A percentile compares a stretch with the other conserved stretches of the same genome.
Conservation (phyloP, 2,888 invertebrate genomes). For the Darwinula stevensoni region DNA sequence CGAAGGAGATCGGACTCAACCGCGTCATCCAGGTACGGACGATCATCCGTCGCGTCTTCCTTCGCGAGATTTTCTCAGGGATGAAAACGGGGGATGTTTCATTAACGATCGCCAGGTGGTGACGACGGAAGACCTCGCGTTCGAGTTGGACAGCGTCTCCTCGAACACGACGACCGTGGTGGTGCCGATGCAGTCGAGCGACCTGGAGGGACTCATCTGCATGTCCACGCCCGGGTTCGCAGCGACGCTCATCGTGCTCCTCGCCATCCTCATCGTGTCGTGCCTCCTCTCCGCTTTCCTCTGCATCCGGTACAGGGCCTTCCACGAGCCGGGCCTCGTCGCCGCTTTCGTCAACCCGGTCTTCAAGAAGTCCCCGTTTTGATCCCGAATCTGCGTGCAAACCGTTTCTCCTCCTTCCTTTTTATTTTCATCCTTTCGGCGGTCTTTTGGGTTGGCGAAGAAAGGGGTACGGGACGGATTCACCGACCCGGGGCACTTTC, state of each 20-base stretch:
- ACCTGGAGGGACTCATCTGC: slow-evolving; percentile 35
- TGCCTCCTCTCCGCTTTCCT: slow-evolving; percentile 59
- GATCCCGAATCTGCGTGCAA: too few species aligned
- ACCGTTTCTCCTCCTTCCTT: too few species aligned
- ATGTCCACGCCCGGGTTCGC: slow-evolving; percentile 86
- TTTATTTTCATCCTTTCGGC: too few species aligned
- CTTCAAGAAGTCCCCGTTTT: neutral
- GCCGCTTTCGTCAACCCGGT: neutral
- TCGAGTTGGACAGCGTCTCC: slow-evolving; percentile 35
- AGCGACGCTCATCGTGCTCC: slow-evolving; percentile 46
- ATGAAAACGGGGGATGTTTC: slow-evolving; percentile 7
- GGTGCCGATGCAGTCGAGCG: slow-evolving; percentile 30
- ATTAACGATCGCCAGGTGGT: too few species aligned
- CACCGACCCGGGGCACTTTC: too few species aligned
- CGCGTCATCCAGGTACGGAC: slow-evolving; percentile 60
- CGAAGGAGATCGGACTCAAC: slow-evolving; percentile 55
- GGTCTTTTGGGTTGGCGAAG: too few species aligned
- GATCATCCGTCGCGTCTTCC: slow-evolving; percentile 4
- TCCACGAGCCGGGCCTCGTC: slow-evolving; percentile 5
- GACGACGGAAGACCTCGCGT: slow-evolving; percentile 63
- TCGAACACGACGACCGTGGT: slow-evolving; percentile 27
- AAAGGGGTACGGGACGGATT: too few species aligned
- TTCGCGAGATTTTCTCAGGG: slow-evolving; percentile 4
- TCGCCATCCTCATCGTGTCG: slow-evolving; percentile 50
- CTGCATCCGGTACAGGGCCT: slow-evolving; percentile 32